Percentiles rank a stretch among this genome's conserved stretches.
Conservation (phyloP, 53 echinoderm and acorn worm species). For the Temnopleurus reevesii region DNA sequence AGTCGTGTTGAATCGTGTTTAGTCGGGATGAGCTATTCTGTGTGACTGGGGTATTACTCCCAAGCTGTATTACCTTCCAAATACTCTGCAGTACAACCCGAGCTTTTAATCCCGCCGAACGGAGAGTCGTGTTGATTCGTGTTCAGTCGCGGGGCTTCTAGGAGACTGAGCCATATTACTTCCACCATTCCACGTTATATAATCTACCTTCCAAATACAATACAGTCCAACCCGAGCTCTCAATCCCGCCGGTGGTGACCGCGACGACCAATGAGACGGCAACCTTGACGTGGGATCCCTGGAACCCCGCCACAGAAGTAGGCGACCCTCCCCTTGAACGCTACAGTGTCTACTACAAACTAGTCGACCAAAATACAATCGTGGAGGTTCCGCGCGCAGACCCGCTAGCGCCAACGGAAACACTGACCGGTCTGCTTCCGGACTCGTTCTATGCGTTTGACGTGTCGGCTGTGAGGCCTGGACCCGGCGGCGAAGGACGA, state of each 20-base stretch:
- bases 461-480: background rate
- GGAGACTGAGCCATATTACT: too few species aligned
- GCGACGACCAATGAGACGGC: background rate
- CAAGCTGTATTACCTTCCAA: too few species aligned
- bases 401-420: background rate
- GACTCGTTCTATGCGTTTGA: slow-evolving; percentile 45
- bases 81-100: too few species aligned
- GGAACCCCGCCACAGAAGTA: slow-evolving; percentile 47
- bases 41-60: too few species aligned
- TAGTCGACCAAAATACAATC: background rate
- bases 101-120: too few species aligned
- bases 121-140: too few species aligned
- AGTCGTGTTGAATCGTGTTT: too few species aligned
- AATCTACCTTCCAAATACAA: too few species aligned
- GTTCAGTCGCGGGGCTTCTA: too few species aligned
- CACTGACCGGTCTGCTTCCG: slow-evolving; percentile 7
- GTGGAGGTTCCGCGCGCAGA: background rate
- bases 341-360: slow-evolving; percentile 33
- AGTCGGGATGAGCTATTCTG: too few species aligned
- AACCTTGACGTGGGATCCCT: slow-evolving; percentile 67
- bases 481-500: background rate
- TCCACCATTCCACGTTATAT: too few species aligned
- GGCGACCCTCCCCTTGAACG: slow-evolving; percentile 26
- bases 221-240: slow-evolving; percentile 58
- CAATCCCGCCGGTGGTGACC: slow-evolving; percentile 47